Base-by-base conservation (phyloP, 2,888 invertebrate species). In the Acleris emargana region DNA sequence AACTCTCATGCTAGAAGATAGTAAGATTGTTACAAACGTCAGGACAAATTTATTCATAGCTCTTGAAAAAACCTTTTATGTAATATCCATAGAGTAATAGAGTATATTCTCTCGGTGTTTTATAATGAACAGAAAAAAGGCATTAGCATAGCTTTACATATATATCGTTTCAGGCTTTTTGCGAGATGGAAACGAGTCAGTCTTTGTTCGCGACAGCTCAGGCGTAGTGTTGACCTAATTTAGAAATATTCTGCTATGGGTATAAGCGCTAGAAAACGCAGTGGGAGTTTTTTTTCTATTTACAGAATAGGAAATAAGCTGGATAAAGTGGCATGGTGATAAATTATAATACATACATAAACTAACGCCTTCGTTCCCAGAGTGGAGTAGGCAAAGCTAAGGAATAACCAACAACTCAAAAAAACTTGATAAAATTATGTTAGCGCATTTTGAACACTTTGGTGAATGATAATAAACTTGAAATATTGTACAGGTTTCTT, bases 171-270 rank as follows among this genome's bases (percentile, higher is more conserved):
- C 50, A 55, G 25, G 42, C 49, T 22, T 60, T 28, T 60, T 64
- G 6, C 54, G 25, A 17, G 59, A 55, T 50, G 32, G 47, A 54
- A 54, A 49, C 43, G 49, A 54, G 54, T 28, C 54, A 49, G 43
- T 49, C 32, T 53, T 64, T 64, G 64, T 64, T 28, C 43, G 32
- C 28, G 59, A 60, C 50, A 64, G 59, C 54, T 64, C 58, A 50
- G 54, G 49, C 54, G 64, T 50, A 28, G 62, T 66, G 61, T 52
- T 58, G 61, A 67, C 66, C 61, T 61, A 67, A 61, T 61, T 64
- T 50, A 50, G 16, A 49, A 47, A 32, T 45, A 55, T 50, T 45
- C 38, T 38, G 38, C 38, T 13, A 13, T 45, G n/a, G n/a, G n/a
- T n/a, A 16, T 13, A n/a, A 45, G 17, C 17, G 17, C 45, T 45